A percentile compares a stretch with the other conserved stretches of the same genome.
Conservation (phyloP, 2,888 invertebrate genomes). For the Philereme transversata region DNA sequence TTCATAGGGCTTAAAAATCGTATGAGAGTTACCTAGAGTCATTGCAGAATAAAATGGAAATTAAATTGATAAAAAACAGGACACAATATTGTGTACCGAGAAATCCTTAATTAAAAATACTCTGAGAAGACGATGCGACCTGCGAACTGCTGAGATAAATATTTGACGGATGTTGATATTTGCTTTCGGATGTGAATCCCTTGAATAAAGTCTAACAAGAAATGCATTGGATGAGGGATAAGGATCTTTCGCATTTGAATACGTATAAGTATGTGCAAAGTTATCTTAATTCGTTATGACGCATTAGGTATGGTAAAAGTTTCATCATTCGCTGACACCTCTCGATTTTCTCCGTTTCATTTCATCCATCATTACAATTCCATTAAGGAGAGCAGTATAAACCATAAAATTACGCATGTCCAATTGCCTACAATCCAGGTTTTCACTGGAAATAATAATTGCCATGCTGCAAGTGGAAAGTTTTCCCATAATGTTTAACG, state of each 20-base stretch:
- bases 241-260: neutral
- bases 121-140: neutral
- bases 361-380: conserved; percentile 36
- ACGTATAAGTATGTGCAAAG: neutral
- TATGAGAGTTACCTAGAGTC: neutral
- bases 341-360: neutral
- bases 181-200: neutral
- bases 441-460: conserved; percentile 40
- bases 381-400: conserved; percentile 37
- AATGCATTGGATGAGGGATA: neutral
- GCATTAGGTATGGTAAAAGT: neutral
- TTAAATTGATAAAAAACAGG: neutral
- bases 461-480: conserved; percentile 44
- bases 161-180: neutral
- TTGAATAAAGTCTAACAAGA: neutral
- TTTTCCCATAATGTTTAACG: conserved; percentile 48
- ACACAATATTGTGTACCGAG: too few relatives aligned
- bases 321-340: neutral
- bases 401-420: conserved; percentile 45
- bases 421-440: conserved; percentile 37
- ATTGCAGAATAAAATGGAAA: neutral
- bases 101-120: too few relatives aligned
- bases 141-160: neutral
- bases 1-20: too few relatives aligned
- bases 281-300: too few relatives aligned